Evolutionary conservation across 2,797 vertebrate species (phyloP), one percentile per base, ranked within the genome.

Genomic region (Poeciliopsis gracilis): DNA sequence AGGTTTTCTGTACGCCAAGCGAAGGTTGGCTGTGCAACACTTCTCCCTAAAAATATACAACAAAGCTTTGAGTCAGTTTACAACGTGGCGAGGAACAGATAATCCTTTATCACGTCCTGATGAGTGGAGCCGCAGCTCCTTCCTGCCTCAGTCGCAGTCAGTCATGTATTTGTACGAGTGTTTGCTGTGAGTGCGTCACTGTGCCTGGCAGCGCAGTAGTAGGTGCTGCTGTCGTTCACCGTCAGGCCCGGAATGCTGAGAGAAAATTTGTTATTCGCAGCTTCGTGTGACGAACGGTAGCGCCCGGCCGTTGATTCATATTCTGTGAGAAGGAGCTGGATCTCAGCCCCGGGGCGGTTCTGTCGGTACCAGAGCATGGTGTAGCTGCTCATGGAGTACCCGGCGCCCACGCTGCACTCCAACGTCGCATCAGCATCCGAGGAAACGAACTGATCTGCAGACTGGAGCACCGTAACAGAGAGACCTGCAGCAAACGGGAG

Each of bases 201-300:
- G 94, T 95, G 95, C 75, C 87, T 92, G n/a, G 94, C 94, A 72
- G 86, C 93, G 0, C 95, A 95, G 87, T 88, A 95, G 84, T 95
- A 96, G 46, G 36, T 89, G 73, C 88, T 84, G 66, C 87, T 91
- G 86, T 95, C 91, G 16, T 82, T 73, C 0, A 73, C 2, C 0
- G 45, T 1, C 46, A 94, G 57, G 10, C 80, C 67, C 18, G 55
- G 79, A 0, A 93, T 85, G 7, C 77, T 46, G 25, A 95, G 92
- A 57, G 83, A 73, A 84, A 95, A 96, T 23, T 8, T 77, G 85
- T 94, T 95, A 0, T 80, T 79, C 0, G 61, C 0, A 2, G 81
- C 0, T 0, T 77, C 33, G 0, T 92, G 16, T 3, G 15, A 77
- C 0, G 80, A 51, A 43, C 74, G 20, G 57, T 92, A 84, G 63